Evolutionary conservation across 2,113 vertebrate genomes (phyloP), one percentile per base, ranked within the genome.

Genomic region (Emydura subglobosa): DNA sequence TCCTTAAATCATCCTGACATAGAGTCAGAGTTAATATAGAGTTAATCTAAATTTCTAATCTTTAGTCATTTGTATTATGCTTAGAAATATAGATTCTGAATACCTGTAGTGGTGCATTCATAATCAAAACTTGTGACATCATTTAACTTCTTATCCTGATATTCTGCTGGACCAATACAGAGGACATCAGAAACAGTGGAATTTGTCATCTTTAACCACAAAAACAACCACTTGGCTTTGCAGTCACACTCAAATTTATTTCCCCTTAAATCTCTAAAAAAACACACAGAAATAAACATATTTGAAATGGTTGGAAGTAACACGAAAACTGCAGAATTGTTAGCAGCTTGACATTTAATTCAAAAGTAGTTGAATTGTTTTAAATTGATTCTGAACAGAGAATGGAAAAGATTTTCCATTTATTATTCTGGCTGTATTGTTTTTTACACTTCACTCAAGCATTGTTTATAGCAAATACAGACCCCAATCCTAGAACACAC

Each of bases 221-320:
- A 98, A 98, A 99, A 99, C 97, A 99, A 96, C 99, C 99, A 99
- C 98, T 99, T 99, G 93, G 99, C 99, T 96, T 99, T 99, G 98
- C 99, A 99, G 98, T 99, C 99, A 95, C 99, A 99, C 96, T 99
- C 99, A 95, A 99, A 99, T 88, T 98, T 99, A 98, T 99, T 99
- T 88, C 99, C 99, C 96, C 99, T 98, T 98, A 99, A 98, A 96
- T 99, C 99, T 97, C 99, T 99, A 97, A 95, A 97, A 94, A 96
- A 86, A 96, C 86, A 97, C 78, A 96, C 92, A 97, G 93, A 98
- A 98, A 96, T 49, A 94, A 89, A 96, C 59, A 86, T 34, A 79
- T 89, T 93, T 96, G 94, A 92, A 94, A 90, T 93, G 17, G 42
- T 95, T 91, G 88, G 90, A 79, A 92, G 87, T 79, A 93, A 95